These are phyloP conservation scores for Macquaria ambigua DNA, from an alignment of 2,113 vertebrate species.

Conservation along the genomic window DNA sequence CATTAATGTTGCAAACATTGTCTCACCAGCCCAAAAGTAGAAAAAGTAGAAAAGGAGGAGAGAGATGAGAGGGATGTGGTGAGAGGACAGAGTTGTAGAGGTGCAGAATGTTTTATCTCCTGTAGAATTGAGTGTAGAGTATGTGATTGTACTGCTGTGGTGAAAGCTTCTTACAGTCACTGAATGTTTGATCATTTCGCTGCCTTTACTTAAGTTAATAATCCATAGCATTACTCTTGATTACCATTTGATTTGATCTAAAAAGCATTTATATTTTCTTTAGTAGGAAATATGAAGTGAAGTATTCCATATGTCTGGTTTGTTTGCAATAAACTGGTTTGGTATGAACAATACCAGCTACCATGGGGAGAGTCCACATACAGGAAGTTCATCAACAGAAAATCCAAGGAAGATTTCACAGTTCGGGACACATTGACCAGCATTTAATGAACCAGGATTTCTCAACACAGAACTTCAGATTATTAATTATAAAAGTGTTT, in stretches of 20 bases:
- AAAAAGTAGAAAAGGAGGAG: constrained; percentile 14
- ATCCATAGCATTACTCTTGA: neutral
- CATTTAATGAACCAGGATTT: neutral
- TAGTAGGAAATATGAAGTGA: too few species aligned
- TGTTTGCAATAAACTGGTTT: neutral
- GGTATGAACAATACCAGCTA: neutral
- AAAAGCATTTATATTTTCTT: neutral
- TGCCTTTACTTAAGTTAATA: neutral
- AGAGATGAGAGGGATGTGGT: constrained; percentile 9
- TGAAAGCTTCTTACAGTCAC: neutral
- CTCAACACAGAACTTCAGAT: too few species aligned
- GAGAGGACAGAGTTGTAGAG: constrained; percentile 16
- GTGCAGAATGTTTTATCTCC: constrained; percentile 5
- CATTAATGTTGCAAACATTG: constrained; percentile 53
- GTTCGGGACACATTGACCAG: neutral
- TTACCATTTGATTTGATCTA: neutral
- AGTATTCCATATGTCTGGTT: neutral
- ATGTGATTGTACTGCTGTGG: constrained; percentile 2
- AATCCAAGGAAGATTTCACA: neutral
- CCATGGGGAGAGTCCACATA: neutral
- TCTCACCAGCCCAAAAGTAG: constrained; percentile 40
- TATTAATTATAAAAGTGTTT: neutral
- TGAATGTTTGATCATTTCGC: neutral
- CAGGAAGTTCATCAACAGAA: neutral
- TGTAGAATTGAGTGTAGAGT: neutral